Base-by-base conservation (phyloP, 2,888 invertebrate genomes). In the Toxonevra muliebris region DNA sequence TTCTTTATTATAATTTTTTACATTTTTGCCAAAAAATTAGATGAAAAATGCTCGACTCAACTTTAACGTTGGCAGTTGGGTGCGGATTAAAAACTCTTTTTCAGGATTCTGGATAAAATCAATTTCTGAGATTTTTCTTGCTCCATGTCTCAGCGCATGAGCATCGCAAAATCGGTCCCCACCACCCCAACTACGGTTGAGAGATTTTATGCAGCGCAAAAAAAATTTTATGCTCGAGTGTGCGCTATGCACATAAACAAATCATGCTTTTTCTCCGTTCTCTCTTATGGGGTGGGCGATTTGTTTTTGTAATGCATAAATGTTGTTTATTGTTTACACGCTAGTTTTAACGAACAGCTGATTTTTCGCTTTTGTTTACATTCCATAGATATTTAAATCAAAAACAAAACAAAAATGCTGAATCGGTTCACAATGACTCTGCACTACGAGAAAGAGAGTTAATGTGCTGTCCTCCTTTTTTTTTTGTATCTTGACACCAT, bases 61-160 rank as follows among this genome's bases (percentile, higher is more conserved):
- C 43, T 40, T 20, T 55, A 41, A 65, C 74, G 68, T 69, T 68
- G 71, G 69, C 75, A 74, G 74, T 72, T 78, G 76, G 80, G 78
- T 78, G 76, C 79, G 77, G 77, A 76, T 77, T 77, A 75, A 77
- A 73, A 75, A 73, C 30, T 30, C 17, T 55, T 70, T 61, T 65
- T 60, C 68, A 63, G 70, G 61, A 71, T 74, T 71, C 72, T 69
- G 69, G 52, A 68, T 69, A 68, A 73, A 71, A 72, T 72, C 68
- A 70, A 66, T 69, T 67, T 66, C 71, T 69, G 71, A 75, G 74
- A 73, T 73, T 72, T 64, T 63, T 72, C 73, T 70, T 50, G 12
- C 40, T 15, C 55, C 43, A 41, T 43, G 50, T 12, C 40, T 15
- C 53, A 50, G 43, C 55, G 52, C n/a, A 1, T 12, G 52, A 17